Conservation (phyloP, 2,797 vertebrate genomes). For the Allenopithecus nigroviridis region DNA sequence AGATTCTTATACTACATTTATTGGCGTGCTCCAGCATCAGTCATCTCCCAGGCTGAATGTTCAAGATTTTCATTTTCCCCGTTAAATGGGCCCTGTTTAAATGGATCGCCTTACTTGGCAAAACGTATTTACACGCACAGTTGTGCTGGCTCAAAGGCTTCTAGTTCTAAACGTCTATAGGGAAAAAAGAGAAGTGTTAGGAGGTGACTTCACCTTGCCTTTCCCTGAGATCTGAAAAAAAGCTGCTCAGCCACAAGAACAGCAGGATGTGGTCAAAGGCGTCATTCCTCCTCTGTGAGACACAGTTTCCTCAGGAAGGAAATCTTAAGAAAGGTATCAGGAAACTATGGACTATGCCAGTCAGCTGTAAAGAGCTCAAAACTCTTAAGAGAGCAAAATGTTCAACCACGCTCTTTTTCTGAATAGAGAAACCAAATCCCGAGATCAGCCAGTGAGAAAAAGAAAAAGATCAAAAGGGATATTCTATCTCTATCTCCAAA, state of each 20-base stretch:
- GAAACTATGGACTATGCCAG: neutral
- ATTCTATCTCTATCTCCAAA: neutral
- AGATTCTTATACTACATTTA: neutral
- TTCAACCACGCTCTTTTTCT: neutral
- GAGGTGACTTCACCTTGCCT: neutral
- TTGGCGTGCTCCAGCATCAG: neutral
- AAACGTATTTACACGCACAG: constrained; percentile 12
- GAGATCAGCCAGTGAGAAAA: neutral
- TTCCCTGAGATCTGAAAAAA: constrained; percentile 25
- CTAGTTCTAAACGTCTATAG: neutral
- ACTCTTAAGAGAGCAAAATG: constrained; percentile 9
- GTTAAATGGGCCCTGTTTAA: neutral
- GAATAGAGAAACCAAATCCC: constrained; percentile 31
- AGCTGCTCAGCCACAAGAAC: neutral
- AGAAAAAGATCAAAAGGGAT: neutral
- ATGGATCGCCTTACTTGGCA: neutral
- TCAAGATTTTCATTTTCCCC: constrained; percentile 33
- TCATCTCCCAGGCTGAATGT: neutral
- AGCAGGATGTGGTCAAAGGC: neutral
- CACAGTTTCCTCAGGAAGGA: constrained; percentile 46
- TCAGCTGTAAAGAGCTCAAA: constrained; percentile 40
- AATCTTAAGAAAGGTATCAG: constrained; percentile 34
- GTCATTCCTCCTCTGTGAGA: neutral
- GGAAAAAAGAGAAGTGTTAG: neutral
- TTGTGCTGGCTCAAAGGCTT: neutral